Evolutionary conservation across 2,888 invertebrate species (phyloP), one percentile per base, ranked within the genome.

Genomic region (Exephanes ischioxanthus): DNA sequence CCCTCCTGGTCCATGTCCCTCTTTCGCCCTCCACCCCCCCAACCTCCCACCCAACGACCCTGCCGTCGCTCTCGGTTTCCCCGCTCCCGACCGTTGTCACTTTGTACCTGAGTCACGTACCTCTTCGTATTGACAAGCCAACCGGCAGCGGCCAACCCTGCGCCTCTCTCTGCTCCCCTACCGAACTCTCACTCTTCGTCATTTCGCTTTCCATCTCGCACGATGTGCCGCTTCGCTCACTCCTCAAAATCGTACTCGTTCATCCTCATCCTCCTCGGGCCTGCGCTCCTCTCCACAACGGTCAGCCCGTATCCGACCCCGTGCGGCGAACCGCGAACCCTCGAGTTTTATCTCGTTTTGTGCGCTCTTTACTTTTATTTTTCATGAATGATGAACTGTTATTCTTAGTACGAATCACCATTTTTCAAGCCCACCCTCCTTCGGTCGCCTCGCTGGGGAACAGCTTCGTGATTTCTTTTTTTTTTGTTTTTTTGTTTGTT

Each of bases 51-150:
- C 51, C 19, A 11, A 41, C 41, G 9, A 45, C 71, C 79, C 68
- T 55, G 45, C 82, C 71, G 30, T 72, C 80, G 63, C 85, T 61
- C 83, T 78, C 72, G 63, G 67, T 81, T 78, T 83, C 61, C 72
- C 83, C 72, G 55, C 67, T 51, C 87, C 89, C 86, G 87, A 84
- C 87, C 89, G 87, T 80, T 89, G 90, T 90, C 91, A 91, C 89
- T 92, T 92, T 90, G 92, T 92, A 92, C 91, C 92, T 92, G 91
- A 87, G 92, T 92, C 92, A 92, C 92, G 92, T 92, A 93, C 88
- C 91, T 91, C 90, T 91, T 92, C 90, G 93, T 92, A 92, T 92
- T 93, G 92, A 92, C 93, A 93, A 91, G 91, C 91, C 90, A 89
- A 90, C 90, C 91, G 92, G 90, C 82, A 75, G 55, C 83, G 77